Evolutionary conservation across 2,888 invertebrate genomes (phyloP), one percentile per base, ranked within the genome.

Genomic region (Erebia ligea): DNA sequence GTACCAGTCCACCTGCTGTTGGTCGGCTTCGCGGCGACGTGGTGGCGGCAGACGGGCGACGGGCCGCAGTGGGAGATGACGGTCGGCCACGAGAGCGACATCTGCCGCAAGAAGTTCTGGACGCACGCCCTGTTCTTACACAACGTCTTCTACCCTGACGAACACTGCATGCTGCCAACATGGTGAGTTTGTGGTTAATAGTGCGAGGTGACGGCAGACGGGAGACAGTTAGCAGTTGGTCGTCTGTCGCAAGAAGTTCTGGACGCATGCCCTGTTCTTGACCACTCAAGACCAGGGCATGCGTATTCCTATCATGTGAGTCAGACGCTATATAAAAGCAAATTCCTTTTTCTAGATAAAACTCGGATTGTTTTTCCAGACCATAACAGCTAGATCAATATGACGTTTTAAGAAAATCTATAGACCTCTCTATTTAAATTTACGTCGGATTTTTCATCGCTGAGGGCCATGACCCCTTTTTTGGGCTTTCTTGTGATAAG

Each of bases 51-150:
- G 6, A 70, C 74, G 3, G 75, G 80, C 13, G 76, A 78, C 0
- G 89, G 89, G 0, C 86, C 90, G 3, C 80, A 84, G 82, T 90
- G 90, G 90, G 72, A 79, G 6, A 71, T 76, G 2, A 68, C 80
- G n/a, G 84, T 86, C 42, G 82, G 76, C 8, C 75, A 79, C 0
- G 88, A 88, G 76, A 82, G 82, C 61, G 78, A 72, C 1, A 69
- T 79, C 25, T 91, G 90, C 74, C 78, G 86, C 2, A 76, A 76
- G 72, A 87, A 87, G 79, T 88, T 88, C 81, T 88, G 87, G 87
- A 66, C 81, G 1, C 90, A 90, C 61, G 82, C 77, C n/a, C 77
- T 89, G 21, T 89, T 79, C 68, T n/a, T 88, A 34, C 82, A 89
- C 76, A 90, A 90, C 79, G 75, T 88, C 11, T 67, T 86, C 2